These are phyloP conservation scores for Cheilosia grossa DNA, from an alignment of 2,888 invertebrate genomes.

Conservation along the genomic window DNA sequence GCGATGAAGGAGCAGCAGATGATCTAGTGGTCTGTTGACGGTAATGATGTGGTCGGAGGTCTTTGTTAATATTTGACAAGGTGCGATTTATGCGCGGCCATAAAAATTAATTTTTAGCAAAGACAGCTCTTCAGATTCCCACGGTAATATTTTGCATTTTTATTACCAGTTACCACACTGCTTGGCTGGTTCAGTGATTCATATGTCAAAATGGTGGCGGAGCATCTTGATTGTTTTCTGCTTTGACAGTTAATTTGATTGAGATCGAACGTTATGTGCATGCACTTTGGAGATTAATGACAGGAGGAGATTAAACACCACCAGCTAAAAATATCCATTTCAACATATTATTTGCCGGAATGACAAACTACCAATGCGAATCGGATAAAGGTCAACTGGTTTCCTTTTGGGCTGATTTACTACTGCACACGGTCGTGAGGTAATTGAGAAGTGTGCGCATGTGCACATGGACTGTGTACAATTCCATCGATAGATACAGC, in stretches of 20 bases:
- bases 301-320: background rate
- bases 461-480: slow-evolving; percentile 6
- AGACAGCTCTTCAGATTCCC: slow-evolving; percentile 46
- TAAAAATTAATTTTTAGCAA: slow-evolving; percentile 55
- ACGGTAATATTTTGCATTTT: slow-evolving; percentile 49
- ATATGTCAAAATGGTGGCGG: slow-evolving; percentile 29
- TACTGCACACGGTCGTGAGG: slow-evolving; percentile 16
- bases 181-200: slow-evolving; percentile 4
- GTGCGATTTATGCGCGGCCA: slow-evolving; percentile 62
- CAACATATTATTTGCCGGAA: slow-evolving; percentile 30
- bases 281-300: background rate
- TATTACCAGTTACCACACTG: slow-evolving; percentile 11
- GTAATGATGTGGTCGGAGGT: slow-evolving; percentile 64
- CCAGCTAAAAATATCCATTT: slow-evolving; percentile 43
- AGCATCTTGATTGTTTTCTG: slow-evolving; percentile 17
- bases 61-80: slow-evolving; percentile 66
- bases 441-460: slow-evolving; percentile 45
- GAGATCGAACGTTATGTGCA: background rate
- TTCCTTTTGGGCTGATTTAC: slow-evolving; percentile 51
- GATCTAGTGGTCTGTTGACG: slow-evolving; percentile 65
- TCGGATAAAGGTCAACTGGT: slow-evolving; percentile 66
- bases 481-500: slow-evolving; percentile 7
- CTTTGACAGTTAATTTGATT: slow-evolving; percentile 4
- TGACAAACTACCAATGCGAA: slow-evolving; percentile 34
- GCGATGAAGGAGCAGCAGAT: slow-evolving; percentile 34